Evolutionary conservation across 1,140 invertebrate genomes (phyloP).

Genomic region (Caenorhabditis remanei): DNA sequence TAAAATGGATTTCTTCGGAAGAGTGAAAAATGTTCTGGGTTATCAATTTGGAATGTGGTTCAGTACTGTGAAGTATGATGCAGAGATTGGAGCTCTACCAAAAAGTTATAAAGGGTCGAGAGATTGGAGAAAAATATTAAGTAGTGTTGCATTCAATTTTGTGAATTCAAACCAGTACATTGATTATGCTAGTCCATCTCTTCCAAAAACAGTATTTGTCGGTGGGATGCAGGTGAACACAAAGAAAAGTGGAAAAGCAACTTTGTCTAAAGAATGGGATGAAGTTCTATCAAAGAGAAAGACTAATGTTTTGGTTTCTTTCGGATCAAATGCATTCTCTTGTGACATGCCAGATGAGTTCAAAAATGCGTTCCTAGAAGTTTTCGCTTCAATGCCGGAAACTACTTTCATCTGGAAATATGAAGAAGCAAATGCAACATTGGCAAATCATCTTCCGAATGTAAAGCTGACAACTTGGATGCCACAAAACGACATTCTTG

Average conservation of each 20-base stretch:
- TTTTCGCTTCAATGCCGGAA: slow-evolving; percentile 56
- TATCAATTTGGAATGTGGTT: neutral
- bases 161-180: slow-evolving; percentile 54
- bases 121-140: slow-evolving; percentile 9
- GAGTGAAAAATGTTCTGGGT: neutral
- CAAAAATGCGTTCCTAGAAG: slow-evolving; percentile 53
- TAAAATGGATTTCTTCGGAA: slow-evolving; percentile 48
- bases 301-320: slow-evolving; percentile 59
- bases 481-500: slow-evolving; percentile 64
- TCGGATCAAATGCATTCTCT: slow-evolving; percentile 60
- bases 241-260: slow-evolving; percentile 18
- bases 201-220: slow-evolving; percentile 50
- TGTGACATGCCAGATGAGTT: slow-evolving; percentile 58
- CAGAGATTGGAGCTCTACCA: neutral
- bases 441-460: slow-evolving; percentile 58
- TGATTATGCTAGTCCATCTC: slow-evolving; percentile 45
- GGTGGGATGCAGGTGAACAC: slow-evolving; percentile 65
- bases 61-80: neutral
- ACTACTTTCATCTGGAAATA: slow-evolving; percentile 65
- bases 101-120: slow-evolving; percentile 5
- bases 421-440: slow-evolving; percentile 48
- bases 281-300: slow-evolving; percentile 33
- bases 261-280: slow-evolving; percentile 56
- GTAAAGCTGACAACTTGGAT: slow-evolving; percentile 56
- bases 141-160: slow-evolving; percentile 27